A percentile compares a stretch with the other conserved stretches of the same genome.
Evolutionary conservation across 2,113 vertebrate genomes (phyloP).

Genomic region (Speoplatyrhinus poulsoni): DNA sequence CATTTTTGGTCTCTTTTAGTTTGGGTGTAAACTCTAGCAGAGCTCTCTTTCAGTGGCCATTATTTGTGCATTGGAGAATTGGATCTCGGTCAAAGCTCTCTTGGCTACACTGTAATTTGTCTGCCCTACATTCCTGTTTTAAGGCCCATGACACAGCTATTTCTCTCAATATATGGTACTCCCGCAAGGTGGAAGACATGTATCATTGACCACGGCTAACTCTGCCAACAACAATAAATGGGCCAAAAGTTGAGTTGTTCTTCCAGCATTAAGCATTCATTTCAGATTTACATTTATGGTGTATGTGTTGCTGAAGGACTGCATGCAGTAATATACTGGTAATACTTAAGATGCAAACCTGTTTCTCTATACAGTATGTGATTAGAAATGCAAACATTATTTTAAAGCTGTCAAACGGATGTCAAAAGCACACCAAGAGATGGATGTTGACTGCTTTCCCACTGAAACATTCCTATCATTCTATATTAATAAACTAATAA

Average conservation of each 20-base stretch:
- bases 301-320: constrained; percentile 1
- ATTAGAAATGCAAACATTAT: constrained; percentile 5
- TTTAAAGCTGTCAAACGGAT: constrained; percentile 49
- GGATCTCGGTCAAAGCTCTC: constrained; percentile 29
- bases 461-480: constrained; percentile 60
- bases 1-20: constrained; percentile 11
- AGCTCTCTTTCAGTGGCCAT: constrained; percentile 48
- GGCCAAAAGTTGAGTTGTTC: neutral
- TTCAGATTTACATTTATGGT: neutral
- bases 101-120: constrained; percentile 42
- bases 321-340: neutral
- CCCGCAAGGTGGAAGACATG: neutral
- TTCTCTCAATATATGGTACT: constrained; percentile 2
- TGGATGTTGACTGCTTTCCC: constrained; percentile 55
- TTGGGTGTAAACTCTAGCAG: constrained; percentile 36
- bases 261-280: neutral
- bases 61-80: constrained; percentile 48
- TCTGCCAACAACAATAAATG: neutral
- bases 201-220: neutral
- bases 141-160: constrained; percentile 17
- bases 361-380: no score
- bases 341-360: no score
- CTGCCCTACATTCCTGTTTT: constrained; percentile 35
- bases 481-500: no score
- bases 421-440: constrained; percentile 45